Percentiles rank a stretch among this genome's conserved stretches.
phyloP scores from a whole-genome alignment of 2,888 invertebrate genomes.

The Andrena marginata region DNA sequence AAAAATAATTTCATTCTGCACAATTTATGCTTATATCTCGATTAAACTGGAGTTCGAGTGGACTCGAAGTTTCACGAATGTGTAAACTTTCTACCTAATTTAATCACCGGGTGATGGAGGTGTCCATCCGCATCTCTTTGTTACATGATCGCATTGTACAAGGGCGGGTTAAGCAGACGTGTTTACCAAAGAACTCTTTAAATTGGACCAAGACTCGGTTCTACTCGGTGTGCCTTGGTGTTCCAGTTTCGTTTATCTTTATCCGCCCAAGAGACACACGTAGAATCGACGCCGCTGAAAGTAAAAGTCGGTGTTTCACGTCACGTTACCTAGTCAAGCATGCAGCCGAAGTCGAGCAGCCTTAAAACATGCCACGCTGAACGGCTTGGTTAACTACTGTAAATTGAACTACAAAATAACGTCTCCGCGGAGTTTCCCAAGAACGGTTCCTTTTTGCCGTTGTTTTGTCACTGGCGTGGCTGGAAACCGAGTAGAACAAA shows the following conservation, averaged over 20 bases:
- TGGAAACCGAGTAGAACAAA: conserved; percentile 22
- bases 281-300: conserved; percentile 75
- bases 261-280: conserved; percentile 55
- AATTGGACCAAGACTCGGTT: conserved; percentile 27
- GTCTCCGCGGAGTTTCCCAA: conserved; percentile 34
- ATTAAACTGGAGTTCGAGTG: too few species aligned
- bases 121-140: too few species aligned
- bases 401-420: conserved; percentile 46
- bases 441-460: conserved; percentile 21
- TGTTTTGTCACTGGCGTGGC: not conserved
- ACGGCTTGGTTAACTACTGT: conserved; percentile 42
- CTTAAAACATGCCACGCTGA: conserved; percentile 39
- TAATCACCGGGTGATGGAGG: too few species aligned
- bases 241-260: conserved; percentile 66
- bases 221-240: conserved; percentile 30
- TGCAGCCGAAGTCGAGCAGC: conserved; percentile 58
- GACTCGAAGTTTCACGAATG: too few species aligned
- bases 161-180: conserved; percentile 1
- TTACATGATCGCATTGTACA: not conserved
- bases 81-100: too few species aligned
- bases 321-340: conserved; percentile 69
- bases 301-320: conserved; percentile 78
- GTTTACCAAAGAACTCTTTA: conserved; percentile 35
- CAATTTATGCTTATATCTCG: too few species aligned
- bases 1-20: too few species aligned